Conservation (phyloP, 2,888 invertebrate species). For the Eucera pruinosa region DNA sequence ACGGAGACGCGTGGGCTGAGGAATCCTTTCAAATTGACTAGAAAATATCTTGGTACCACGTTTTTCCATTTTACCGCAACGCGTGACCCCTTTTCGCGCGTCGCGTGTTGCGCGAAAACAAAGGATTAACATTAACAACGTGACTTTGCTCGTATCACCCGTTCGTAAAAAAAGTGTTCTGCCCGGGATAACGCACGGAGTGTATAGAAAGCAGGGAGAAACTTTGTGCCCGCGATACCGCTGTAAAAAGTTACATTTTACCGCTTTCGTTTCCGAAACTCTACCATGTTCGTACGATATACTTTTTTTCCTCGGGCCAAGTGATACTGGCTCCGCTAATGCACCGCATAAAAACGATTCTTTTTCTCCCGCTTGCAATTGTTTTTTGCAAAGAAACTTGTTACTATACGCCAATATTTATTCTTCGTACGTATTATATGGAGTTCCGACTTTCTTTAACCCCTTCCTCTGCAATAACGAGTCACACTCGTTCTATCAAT, state of each 20-base stretch:
- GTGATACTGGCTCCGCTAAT: no score
- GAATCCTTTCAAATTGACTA: neutral
- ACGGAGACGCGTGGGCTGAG: no score
- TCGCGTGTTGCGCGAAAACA: neutral
- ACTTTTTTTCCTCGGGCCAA: no score
- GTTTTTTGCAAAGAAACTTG: neutral
- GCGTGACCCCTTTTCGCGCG: neutral
- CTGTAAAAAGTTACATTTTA: neutral
- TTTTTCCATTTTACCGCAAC: neutral
- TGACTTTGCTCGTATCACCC: neutral
- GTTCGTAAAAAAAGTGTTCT: neutral
- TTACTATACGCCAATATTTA: no score
- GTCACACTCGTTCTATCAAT: no score
- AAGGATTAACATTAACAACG: constrained; percentile 19
- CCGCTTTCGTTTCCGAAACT: neutral
- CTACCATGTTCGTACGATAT: neutral
- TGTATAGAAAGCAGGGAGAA: no score
- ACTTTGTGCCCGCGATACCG: neutral
- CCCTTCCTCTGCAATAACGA: no score
- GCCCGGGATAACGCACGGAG: neutral
- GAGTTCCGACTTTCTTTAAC: no score
- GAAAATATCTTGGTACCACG: neutral
- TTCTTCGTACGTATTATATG: no score
- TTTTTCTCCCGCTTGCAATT: neutral
- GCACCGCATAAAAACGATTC: neutral